phyloP scores from a whole-genome alignment of 2,113 vertebrate species.

The Scolopax mira region DNA sequence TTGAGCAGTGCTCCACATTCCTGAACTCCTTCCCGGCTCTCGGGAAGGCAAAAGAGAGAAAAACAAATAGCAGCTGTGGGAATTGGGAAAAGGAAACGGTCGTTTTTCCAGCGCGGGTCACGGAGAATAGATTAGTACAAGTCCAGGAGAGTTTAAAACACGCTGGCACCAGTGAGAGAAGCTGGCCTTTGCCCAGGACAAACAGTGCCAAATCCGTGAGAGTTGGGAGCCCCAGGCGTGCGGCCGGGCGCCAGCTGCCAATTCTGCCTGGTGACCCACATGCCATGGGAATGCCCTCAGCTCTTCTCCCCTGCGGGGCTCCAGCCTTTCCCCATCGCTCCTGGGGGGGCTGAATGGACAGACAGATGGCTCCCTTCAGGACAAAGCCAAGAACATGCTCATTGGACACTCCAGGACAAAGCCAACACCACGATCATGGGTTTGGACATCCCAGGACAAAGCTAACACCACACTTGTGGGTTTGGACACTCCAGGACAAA shows the following conservation, averaged over 20 bases:
- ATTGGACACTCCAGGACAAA: neutral
- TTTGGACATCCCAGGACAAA: neutral
- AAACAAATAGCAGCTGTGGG: slow-evolving; percentile 62
- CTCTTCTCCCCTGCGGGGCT: rapidly evolving
- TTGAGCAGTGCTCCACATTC: neutral
- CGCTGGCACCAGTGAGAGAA: neutral
- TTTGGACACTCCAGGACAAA: neutral
- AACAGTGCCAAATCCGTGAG: slow-evolving; percentile 24
- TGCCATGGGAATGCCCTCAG: neutral
- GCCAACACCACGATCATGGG: rapidly evolving
- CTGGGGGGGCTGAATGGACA: neutral
- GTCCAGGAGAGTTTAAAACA: neutral
- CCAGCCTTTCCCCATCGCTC: rapidly evolving
- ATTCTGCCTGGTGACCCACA: neutral
- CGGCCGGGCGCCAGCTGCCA: neutral
- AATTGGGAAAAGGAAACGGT: slow-evolving; percentile 52
- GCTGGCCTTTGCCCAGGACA: slow-evolving; percentile 53
- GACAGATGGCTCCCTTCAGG: neutral
- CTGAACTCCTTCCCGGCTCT: slow-evolving; percentile 42
- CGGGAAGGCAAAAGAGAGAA: slow-evolving; percentile 33
- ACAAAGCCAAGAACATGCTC: rapidly evolving
- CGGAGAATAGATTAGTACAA: slow-evolving; percentile 44
- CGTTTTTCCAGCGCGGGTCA: slow-evolving; percentile 58
- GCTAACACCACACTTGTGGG: too few species aligned
- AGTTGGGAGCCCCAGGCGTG: neutral